A percentile compares a stretch with the other conserved stretches of the same genome.
phyloP scores from a whole-genome alignment of 2,888 invertebrate species.

The Mythimna vitellina region DNA sequence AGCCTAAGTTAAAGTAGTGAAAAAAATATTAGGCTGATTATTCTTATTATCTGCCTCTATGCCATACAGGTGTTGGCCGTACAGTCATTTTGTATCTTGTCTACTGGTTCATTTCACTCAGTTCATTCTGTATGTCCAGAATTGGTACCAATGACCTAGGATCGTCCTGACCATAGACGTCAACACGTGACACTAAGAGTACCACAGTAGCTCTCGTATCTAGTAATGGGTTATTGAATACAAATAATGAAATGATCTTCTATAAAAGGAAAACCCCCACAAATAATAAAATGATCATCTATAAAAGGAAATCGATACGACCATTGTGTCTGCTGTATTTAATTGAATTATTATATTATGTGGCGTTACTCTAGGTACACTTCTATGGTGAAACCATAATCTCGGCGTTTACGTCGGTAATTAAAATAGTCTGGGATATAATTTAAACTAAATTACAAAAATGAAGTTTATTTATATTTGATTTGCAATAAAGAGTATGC shows the following conservation, averaged over 20 bases:
- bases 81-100: background rate
- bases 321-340: slow-evolving; percentile 10
- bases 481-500: too few relatives aligned
- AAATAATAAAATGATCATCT: slow-evolving; percentile 27
- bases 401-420: background rate
- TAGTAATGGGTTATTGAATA: slow-evolving; percentile 38
- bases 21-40: too few relatives aligned
- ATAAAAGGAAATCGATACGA: slow-evolving; percentile 31
- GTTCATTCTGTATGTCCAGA: background rate
- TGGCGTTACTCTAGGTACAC: slow-evolving; percentile 3
- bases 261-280: slow-evolving; percentile 41
- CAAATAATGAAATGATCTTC: slow-evolving; percentile 26
- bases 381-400: background rate
- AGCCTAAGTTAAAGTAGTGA: too few relatives aligned
- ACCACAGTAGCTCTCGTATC: background rate
- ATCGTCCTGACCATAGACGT: slow-evolving; percentile 1
- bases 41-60: background rate
- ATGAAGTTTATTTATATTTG: too few relatives aligned
- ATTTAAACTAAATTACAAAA: background rate
- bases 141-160: background rate
- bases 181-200: background rate
- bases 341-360: slow-evolving; percentile 11
- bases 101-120: background rate
- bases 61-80: background rate
- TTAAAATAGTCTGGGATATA: background rate